Conservation (phyloP, 2,888 invertebrate species). For the Macaria notata region DNA sequence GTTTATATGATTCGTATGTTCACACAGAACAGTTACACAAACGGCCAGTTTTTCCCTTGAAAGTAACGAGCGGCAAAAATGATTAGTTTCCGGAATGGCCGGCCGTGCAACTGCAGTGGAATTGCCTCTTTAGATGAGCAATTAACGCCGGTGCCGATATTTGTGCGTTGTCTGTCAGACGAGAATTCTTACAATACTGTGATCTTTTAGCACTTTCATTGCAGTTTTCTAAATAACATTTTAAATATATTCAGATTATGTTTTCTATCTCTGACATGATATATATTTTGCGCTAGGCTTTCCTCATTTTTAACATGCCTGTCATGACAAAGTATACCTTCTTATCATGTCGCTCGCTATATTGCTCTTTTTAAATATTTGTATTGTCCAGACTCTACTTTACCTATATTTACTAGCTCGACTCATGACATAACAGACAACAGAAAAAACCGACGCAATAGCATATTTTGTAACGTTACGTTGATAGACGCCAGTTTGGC, state of each 20-base stretch:
- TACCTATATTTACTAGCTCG: too few relatives aligned
- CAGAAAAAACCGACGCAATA: neutral
- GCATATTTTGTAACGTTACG: conserved; percentile 1
- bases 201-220: conserved; percentile 6
- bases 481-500: conserved; percentile 7
- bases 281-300: neutral
- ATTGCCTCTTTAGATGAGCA: conserved; percentile 33
- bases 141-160: conserved; percentile 38
- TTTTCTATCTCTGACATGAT: neutral
- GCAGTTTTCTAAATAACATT: conserved; percentile 2
- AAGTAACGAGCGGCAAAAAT: conserved; percentile 13
- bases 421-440: too few relatives aligned
- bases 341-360: too few relatives aligned
- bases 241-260: neutral
- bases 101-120: conserved; percentile 30
- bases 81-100: conserved; percentile 31
- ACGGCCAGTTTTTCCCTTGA: conserved; percentile 1
- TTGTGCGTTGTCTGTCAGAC: conserved; percentile 34
- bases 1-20: too few relatives aligned
- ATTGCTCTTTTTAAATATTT: neutral
- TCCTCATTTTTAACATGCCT: too few relatives aligned
- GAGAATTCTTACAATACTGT: conserved; percentile 22
- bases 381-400: neutral
- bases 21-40: conserved; percentile 1
- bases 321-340: too few relatives aligned